Evolutionary conservation across 2,113 vertebrate genomes (phyloP).

Genomic region (Eulacestoma nigropectus): DNA sequence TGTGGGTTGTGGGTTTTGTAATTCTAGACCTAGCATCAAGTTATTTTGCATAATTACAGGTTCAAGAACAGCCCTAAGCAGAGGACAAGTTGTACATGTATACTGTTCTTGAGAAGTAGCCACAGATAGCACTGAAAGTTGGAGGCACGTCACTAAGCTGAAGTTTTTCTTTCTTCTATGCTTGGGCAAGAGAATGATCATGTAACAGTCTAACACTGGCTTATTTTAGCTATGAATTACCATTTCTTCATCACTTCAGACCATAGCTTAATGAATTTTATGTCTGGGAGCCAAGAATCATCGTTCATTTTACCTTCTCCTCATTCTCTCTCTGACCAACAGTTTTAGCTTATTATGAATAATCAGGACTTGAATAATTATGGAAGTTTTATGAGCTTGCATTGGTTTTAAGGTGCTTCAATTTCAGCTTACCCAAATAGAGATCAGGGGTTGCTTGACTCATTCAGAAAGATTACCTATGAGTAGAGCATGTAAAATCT

Average conservation of each 20-base stretch:
- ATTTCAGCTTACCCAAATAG: background rate
- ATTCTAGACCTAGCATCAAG: background rate
- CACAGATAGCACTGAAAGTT: background rate
- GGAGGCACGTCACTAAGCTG: background rate
- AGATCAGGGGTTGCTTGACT: background rate
- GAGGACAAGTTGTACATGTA: background rate
- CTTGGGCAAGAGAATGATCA: background rate
- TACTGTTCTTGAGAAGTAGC: background rate
- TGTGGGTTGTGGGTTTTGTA: background rate
- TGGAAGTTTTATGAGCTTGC: background rate
- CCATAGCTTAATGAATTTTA: background rate
- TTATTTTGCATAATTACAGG: background rate
- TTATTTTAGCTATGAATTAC: background rate
- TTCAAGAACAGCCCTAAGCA: background rate
- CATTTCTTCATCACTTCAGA: background rate
- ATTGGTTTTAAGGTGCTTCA: background rate
- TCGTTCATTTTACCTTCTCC: background rate
- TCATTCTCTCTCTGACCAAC: background rate
- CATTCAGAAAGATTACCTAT: background rate
- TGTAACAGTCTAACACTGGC: background rate
- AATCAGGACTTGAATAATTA: background rate
- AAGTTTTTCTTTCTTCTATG: background rate
- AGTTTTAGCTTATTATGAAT: background rate
- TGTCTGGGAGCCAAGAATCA: background rate
- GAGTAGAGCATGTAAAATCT: background rate